Base-by-base conservation (phyloP, 2,888 invertebrate species). In the Willowsia nigromaculata region DNA sequence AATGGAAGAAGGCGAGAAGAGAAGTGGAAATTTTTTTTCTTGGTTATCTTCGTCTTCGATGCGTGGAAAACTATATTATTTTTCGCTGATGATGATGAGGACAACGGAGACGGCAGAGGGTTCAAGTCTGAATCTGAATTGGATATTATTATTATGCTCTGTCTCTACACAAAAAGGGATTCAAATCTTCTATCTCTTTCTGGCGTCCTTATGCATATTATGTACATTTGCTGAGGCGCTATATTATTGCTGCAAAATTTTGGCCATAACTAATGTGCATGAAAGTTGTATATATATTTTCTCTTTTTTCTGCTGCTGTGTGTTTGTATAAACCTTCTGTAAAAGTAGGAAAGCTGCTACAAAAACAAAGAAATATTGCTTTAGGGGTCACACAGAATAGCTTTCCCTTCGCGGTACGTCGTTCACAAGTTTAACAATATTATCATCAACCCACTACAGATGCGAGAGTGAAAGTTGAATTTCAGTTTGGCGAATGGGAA, bases 1-100 rank as follows among this genome's bases (percentile, higher is more conserved):
- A 47, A 74, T 43, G 11, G 76, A 53, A 76, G 37, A 47, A 43
- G 33, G 33, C 65, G 37, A 80, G 37, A 56, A 59, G 80, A 59
- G 80, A 80, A 47, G 18, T 11, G 18, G 65, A 37, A 40, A 50
- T 25, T 78, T 78, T 56, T 47, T 56, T 71, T 50, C 47, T 80
- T 65, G 33, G 50, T 40, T 88, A 83, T 83, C 78, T 84, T 53
- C 18, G 59, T 85, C 78, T 85, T 53, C 59, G 84, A 89, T 89
- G 88, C 88, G 84, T 89, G 88, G 88, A 89, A 88, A 89, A 89
- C 88, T 80, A 80, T 80, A 84, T 89, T 88, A 85, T 84, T 84
- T 62, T 89, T 80, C 25, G 3, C 59, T 76, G 82, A 37, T 83
- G 82, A 88, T 82, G 87, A 74, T 82, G 82, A 82, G 11, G 74